Conservation (phyloP, 2,888 invertebrate genomes). For the Mamestra brassicae region DNA sequence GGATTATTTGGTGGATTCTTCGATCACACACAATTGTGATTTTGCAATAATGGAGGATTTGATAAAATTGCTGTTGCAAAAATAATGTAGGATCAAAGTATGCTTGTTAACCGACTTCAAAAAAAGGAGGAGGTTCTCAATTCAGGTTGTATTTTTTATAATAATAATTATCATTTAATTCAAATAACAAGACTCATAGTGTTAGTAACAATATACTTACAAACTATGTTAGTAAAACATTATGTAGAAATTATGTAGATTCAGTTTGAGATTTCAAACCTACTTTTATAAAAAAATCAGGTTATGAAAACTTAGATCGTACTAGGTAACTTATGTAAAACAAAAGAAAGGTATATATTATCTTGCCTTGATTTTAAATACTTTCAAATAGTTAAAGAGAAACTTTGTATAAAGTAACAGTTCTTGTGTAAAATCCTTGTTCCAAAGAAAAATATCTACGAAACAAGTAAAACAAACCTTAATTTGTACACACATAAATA, state of each 20-base stretch:
- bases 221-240: too few relatives aligned
- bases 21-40: neutral
- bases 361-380: neutral
- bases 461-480: conserved; percentile 62
- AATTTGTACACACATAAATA: conserved; percentile 83
- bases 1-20: neutral
- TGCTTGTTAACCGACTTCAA: neutral
- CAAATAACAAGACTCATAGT: too few relatives aligned
- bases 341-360: too few relatives aligned
- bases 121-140: too few relatives aligned
- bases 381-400: neutral
- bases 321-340: neutral
- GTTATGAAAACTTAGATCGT: neutral
- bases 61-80: neutral
- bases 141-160: too few relatives aligned
- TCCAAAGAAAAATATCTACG: conserved; percentile 33
- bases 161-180: too few relatives aligned
- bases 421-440: conserved; percentile 26
- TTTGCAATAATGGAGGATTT: neutral
- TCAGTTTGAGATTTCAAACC: neutral
- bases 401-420: neutral
- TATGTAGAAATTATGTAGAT: too few relatives aligned
- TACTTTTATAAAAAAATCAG: neutral
- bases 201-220: too few relatives aligned
- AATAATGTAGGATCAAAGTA: too few relatives aligned